These are phyloP conservation scores for Microtus pennsylvanicus DNA, from an alignment of 2,113 vertebrate genomes.

Conservation along the genomic window DNA sequence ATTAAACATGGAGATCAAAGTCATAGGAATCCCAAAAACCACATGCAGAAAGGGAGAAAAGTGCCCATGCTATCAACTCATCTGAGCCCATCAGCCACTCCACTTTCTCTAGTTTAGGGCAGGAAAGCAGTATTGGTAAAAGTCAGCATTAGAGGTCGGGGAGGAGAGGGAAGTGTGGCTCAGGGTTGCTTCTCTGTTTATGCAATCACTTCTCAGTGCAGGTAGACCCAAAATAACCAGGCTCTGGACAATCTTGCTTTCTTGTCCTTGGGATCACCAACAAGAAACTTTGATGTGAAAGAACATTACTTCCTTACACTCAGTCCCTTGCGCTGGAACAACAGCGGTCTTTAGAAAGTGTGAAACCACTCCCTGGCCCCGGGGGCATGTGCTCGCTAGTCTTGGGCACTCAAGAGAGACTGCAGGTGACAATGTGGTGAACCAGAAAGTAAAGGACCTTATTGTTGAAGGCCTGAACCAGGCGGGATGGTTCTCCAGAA, in stretches of 20 bases:
- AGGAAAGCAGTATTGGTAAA: not conserved
- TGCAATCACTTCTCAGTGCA: not conserved
- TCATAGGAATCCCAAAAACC: not conserved
- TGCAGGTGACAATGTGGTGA: not conserved
- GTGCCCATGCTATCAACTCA: not conserved
- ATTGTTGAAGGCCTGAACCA: not conserved
- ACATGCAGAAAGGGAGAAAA: not conserved
- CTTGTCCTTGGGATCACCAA: not conserved
- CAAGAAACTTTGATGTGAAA: not conserved
- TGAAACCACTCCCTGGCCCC: too few relatives aligned
- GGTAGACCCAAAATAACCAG: not conserved
- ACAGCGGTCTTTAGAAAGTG: not conserved
- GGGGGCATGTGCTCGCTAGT: too few relatives aligned
- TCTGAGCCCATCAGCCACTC: not conserved
- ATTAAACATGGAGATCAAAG: not conserved
- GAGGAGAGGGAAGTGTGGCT: not conserved
- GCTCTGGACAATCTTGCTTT: not conserved
- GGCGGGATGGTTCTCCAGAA: not conserved
- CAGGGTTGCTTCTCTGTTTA: not conserved
- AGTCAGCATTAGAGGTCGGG: not conserved
- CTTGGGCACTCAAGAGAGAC: not conserved
- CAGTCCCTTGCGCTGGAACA: not conserved
- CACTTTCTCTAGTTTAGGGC: not conserved
- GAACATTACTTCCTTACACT: not conserved
- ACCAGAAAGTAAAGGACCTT: not conserved